These are phyloP conservation scores for Gallinago paraguaiae DNA, from an alignment of 2,113 vertebrate species.

Conservation along the genomic window DNA sequence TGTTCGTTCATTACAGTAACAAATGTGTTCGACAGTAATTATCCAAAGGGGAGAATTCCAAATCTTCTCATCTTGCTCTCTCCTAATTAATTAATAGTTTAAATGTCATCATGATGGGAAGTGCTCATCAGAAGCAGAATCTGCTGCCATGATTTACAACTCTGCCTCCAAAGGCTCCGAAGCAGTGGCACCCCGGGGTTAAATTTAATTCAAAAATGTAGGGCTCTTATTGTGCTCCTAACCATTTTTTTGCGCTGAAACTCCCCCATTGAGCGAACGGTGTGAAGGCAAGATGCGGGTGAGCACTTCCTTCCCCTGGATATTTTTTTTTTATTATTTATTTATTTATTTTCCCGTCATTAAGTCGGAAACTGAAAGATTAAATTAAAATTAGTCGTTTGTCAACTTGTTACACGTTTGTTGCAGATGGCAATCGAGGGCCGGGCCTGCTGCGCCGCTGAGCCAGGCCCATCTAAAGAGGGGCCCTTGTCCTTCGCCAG, in stretches of 20 bases:
- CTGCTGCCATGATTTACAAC: slow-evolving; percentile 78
- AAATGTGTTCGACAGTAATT: slow-evolving; percentile 74
- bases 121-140: slow-evolving; percentile 80
- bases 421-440: slow-evolving; percentile 69
- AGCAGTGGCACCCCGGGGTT: slow-evolving; percentile 79
- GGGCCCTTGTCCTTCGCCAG: background rate
- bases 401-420: slow-evolving; percentile 75
- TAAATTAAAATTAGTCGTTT: slow-evolving; percentile 78
- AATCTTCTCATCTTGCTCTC: slow-evolving; percentile 77
- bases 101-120: slow-evolving; percentile 85
- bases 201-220: slow-evolving; percentile 80
- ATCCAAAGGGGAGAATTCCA: slow-evolving; percentile 74
- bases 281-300: slow-evolving; percentile 62
- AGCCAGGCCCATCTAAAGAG: slow-evolving; percentile 20
- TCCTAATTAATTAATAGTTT: slow-evolving; percentile 88
- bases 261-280: slow-evolving; percentile 66
- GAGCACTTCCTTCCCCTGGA: slow-evolving; percentile 18
- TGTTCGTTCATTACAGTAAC: slow-evolving; percentile 69
- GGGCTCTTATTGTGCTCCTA: slow-evolving; percentile 69
- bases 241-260: slow-evolving; percentile 64
- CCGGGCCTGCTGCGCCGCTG: slow-evolving; percentile 49
- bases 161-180: slow-evolving; percentile 64
- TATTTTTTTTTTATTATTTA: background rate
- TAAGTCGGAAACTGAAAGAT: slow-evolving; percentile 69
- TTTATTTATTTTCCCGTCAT: background rate